A percentile compares a stretch with the other conserved stretches of the same genome.
phyloP scores from a whole-genome alignment of 64 coral and sea anemone genomes.

The Anthopleura sola region DNA sequence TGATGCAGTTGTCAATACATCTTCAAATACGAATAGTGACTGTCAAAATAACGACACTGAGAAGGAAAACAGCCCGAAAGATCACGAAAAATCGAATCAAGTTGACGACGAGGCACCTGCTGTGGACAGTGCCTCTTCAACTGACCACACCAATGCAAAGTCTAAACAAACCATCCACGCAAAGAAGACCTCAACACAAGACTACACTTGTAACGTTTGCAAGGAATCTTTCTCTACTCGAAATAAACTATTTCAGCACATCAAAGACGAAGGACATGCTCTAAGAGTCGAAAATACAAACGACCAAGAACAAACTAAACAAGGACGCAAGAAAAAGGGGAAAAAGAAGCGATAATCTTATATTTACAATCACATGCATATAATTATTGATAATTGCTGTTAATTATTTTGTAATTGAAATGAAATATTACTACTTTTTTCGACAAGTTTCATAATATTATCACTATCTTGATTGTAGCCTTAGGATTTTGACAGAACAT shows the following conservation, averaged over 20 bases:
- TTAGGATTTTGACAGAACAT: too few species aligned
- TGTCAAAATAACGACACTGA: background rate
- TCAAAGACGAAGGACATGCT: conserved; percentile 86
- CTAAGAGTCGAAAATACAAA: conserved; percentile 33
- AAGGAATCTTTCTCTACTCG: conserved; percentile 55
- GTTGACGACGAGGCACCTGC: background rate
- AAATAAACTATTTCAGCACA: conserved; percentile 96
- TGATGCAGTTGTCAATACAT: background rate
- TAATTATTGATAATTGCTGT: background rate
- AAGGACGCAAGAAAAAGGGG: conserved; percentile 57
- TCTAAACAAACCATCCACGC: background rate
- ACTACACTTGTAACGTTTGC: conserved; percentile 78
- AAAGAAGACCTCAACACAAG: background rate
- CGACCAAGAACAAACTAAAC: background rate
- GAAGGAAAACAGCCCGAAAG: background rate
- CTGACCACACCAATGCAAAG: background rate
- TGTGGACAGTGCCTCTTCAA: background rate
- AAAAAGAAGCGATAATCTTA: conserved; percentile 64
- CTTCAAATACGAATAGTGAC: background rate
- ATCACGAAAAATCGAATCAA: conserved; percentile 21
- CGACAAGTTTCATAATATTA: too few species aligned
- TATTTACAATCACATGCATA: background rate
- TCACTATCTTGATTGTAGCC: too few species aligned
- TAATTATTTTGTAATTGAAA: background rate
- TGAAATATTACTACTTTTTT: background rate